Evolutionary conservation across 1,140 invertebrate species (phyloP).

Genomic region (Elysia chlorotica): DNA sequence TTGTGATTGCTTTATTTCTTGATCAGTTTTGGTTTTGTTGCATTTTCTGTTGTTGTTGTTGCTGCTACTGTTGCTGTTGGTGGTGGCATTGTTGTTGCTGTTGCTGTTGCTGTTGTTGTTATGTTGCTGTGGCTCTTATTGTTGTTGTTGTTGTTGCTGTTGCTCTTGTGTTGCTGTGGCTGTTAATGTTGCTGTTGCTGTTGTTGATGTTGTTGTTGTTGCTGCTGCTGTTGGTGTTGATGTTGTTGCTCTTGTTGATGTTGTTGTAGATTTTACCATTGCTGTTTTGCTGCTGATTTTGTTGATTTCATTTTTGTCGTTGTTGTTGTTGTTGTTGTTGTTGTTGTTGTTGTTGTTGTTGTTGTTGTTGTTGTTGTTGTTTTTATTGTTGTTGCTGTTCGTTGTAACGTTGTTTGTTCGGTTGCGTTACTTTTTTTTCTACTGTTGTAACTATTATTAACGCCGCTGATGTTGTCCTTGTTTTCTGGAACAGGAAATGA

Average conservation of each 20-base stretch:
- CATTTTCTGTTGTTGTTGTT: too few relatives aligned
- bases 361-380: conserved; percentile 2
- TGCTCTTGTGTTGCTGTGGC: not conserved
- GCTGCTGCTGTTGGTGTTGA: not conserved
- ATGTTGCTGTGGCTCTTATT: not conserved
- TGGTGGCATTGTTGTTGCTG: too few relatives aligned
- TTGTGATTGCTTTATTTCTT: too few relatives aligned
- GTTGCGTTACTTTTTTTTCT: not conserved
- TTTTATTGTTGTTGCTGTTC: conserved; percentile 1
- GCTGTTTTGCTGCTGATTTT: not conserved
- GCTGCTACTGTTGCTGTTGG: too few relatives aligned
- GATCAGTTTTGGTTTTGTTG: too few relatives aligned
- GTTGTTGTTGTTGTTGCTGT: not conserved
- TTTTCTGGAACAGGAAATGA: not conserved
- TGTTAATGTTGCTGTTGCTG: not conserved
- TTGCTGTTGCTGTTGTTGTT: not conserved
- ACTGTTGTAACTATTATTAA: not conserved
- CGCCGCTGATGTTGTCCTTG: not conserved
- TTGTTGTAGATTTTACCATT: not conserved
- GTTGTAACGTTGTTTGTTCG: too few relatives aligned
- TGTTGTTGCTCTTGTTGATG: not conserved
- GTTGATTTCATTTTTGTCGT: not conserved
- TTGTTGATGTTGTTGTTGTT: not conserved
- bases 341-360: not conserved
- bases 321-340: not conserved